Conservation (phyloP, 1,140 invertebrate species). For the Megalopta genalis region DNA sequence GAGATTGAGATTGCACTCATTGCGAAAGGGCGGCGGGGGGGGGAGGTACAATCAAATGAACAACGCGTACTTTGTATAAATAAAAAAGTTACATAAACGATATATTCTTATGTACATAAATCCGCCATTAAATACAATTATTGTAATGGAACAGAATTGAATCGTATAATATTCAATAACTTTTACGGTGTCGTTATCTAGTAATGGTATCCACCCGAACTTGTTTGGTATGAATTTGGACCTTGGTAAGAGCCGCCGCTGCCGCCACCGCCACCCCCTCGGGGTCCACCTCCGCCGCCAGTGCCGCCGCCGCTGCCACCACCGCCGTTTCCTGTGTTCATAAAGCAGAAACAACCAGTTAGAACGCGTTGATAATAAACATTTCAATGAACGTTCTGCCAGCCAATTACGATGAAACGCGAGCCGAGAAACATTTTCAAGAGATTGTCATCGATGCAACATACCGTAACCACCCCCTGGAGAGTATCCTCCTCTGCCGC, state of each 20-base stretch:
- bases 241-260: slow-evolving; percentile 59
- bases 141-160: slow-evolving; percentile 37
- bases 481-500: slow-evolving; percentile 20
- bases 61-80: slow-evolving; percentile 52
- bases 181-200: slow-evolving; percentile 38
- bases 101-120: slow-evolving; percentile 67
- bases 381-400: background rate
- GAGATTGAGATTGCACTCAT: no score
- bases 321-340: background rate
- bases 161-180: slow-evolving; percentile 48
- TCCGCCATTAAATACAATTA: slow-evolving; percentile 43
- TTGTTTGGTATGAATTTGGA: slow-evolving; percentile 67
- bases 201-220: slow-evolving; percentile 64
- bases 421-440: background rate
- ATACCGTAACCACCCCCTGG: slow-evolving; percentile 25
- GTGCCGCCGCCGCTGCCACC: slow-evolving; percentile 13
- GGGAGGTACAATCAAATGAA: slow-evolving; percentile 29
- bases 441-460: background rate
- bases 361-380: background rate
- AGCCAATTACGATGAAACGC: background rate
- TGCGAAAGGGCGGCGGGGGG: no score
- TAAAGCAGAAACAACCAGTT: background rate
- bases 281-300: slow-evolving; percentile 12
- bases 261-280: slow-evolving; percentile 18
- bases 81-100: slow-evolving; percentile 53